Evolutionary conservation across 2,113 vertebrate genomes (phyloP).

Genomic region (Neotragus moschatus): DNA sequence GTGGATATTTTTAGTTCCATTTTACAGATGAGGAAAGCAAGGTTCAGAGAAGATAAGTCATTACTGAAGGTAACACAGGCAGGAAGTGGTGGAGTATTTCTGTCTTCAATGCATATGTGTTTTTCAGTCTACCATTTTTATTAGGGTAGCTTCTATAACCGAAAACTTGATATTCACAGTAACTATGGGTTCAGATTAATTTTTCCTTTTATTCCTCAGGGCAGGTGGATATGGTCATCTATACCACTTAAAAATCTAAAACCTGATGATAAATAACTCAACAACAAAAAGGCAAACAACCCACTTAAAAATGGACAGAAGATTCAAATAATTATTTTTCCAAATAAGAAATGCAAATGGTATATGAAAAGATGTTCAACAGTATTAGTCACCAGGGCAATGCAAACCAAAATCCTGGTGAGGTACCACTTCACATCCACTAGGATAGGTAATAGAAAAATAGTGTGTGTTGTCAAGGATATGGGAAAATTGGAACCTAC

Average conservation of each 20-base stretch:
- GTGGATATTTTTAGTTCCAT: not conserved
- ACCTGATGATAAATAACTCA: not conserved
- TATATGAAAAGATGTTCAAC: not conserved
- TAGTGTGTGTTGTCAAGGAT: not conserved
- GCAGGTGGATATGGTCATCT: not conserved
- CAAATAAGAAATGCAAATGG: not conserved
- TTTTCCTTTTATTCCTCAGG: not conserved
- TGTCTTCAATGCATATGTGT: not conserved
- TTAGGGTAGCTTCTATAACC: too few relatives aligned
- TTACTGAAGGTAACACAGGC: not conserved
- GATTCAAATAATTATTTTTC: not conserved
- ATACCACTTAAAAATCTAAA: not conserved
- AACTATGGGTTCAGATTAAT: not conserved
- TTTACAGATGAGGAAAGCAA: not conserved
- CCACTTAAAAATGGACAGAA: not conserved
- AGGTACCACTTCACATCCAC: not conserved
- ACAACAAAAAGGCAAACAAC: not conserved
- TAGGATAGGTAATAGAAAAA: not conserved
- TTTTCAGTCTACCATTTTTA: not conserved
- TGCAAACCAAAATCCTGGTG: not conserved
- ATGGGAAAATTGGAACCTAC: not conserved
- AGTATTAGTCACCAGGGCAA: not conserved
- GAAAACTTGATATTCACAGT: not conserved
- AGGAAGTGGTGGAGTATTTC: not conserved
- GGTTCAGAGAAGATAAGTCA: not conserved